Base-by-base conservation (phyloP, 1,140 invertebrate species). In the Ceratina calcarata region DNA sequence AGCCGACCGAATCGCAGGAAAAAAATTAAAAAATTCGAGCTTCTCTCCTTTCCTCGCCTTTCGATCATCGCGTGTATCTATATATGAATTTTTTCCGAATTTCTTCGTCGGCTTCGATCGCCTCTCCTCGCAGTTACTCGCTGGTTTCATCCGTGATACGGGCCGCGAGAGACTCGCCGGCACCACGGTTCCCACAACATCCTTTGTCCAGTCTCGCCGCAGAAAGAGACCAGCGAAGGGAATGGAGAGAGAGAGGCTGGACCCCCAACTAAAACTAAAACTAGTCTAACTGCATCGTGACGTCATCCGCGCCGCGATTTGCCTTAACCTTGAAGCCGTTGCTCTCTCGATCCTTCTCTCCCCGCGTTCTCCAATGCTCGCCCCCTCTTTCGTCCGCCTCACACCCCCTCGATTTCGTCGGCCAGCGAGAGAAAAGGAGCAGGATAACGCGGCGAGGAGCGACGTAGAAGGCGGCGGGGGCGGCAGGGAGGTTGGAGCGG, bases 281-380 rank as follows among this genome's bases (percentile, higher is more conserved):
- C 91, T 92, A 92, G 91, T 92, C 90, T 91, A 92, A 91, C 91
- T 92, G 91, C 91, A 92, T 92, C 89, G 86, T 92, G 91, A 92
- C 91, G 91, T 92, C 91, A 92, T 91, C 86, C 89, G 87, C 86
- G 88, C 84, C 87, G 87, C 88, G 90, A 90, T 91, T 90, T 90
- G 91, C 91, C 89, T 91, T 91, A 91, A 91, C 91, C 91, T 92
- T 92, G 91, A 90, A 78, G 53, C 87, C 27, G 27, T 32, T 32
- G 86, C 69, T 86, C 85, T 89, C 88, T 87, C 86, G 53, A 89
- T 87, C 87, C 87, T 75, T 85, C 18, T 10, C 32, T 16, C 18
- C n/a, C 10, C n/a, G 20, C 8, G 22, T 27, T 84, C 84, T 82
- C 80, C 53, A 15, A 13, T 55, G 69, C 71, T 27, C 62, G 51